Conservation (phyloP, 2,888 invertebrate genomes). For the Pharmacophagus antenor region DNA sequence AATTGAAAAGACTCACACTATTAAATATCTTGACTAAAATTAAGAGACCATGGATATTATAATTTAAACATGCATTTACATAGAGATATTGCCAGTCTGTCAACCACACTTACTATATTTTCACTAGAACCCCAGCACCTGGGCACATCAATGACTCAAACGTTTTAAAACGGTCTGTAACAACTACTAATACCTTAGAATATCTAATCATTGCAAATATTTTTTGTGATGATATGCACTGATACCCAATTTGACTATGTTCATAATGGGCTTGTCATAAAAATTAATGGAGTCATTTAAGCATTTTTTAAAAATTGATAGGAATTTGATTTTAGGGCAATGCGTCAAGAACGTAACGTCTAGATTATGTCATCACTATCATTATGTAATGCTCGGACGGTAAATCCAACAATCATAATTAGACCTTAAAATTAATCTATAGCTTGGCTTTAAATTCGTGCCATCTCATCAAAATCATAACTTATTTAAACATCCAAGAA, state of each 20-base stretch:
- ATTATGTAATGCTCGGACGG: slow-evolving; percentile 78
- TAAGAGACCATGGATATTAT: slow-evolving; percentile 79
- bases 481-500: slow-evolving; percentile 76
- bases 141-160: slow-evolving; percentile 76
- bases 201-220: slow-evolving; percentile 79
- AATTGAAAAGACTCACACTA: slow-evolving; percentile 78
- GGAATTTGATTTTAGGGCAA: slow-evolving; percentile 61
- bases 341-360: slow-evolving; percentile 65
- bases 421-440: slow-evolving; percentile 74
- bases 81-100: slow-evolving; percentile 81
- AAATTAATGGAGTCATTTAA: slow-evolving; percentile 55
- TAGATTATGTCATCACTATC: slow-evolving; percentile 72
- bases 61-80: slow-evolving; percentile 76
- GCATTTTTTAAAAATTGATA: slow-evolving; percentile 60
- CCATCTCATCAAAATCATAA: slow-evolving; percentile 73
- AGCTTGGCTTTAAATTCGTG: slow-evolving; percentile 80
- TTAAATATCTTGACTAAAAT: slow-evolving; percentile 80
- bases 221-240: slow-evolving; percentile 82
- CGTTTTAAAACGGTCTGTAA: slow-evolving; percentile 75
- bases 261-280: slow-evolving; percentile 59
- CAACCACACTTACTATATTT: slow-evolving; percentile 77
- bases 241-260: slow-evolving; percentile 72
- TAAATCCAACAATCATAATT: slow-evolving; percentile 77
- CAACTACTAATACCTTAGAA: slow-evolving; percentile 80
- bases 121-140: slow-evolving; percentile 76